Evolutionary conservation across 2,113 vertebrate genomes (phyloP), one percentile per base, ranked within the genome.

Genomic region (Larimichthys crocea): DNA sequence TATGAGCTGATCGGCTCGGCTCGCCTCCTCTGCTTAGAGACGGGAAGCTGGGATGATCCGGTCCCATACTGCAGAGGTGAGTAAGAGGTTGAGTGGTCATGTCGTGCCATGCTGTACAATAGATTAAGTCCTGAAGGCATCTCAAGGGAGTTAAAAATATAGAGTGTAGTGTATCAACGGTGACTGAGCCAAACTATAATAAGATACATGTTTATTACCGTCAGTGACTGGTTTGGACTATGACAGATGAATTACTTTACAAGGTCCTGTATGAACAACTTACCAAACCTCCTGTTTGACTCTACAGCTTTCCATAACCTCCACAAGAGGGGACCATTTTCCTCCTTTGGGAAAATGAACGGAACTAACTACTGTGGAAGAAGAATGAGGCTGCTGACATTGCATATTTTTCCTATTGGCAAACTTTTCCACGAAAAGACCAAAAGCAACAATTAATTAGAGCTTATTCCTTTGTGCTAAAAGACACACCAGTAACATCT

Each of bases 21-120:
- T 40, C 95, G 88, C 72, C 82, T 97, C 10, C 92, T 26, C 0
- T 99, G 98, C 89, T 85, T 94, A 80, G 96, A 97, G 50, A 95
- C 95, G 0, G 97, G 97, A 86, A 85, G 84, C 71, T 99, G 98
- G 97, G 94, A 91, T 56, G 68, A 93, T 61, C 31, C 31, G 5
- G 5, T 92, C 16, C 97, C 97, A 0, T 92, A 94, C 64, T 99
- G 97, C 93, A 93, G 95, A 98, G 97, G 98, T 99, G 89, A 89
- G 98, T 98, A 88, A 89, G 77, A n/a, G 16, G 0, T 46, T 11
- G 35, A 5, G 40, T 48, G 14, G 22, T 86, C n/a, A 59, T 29
- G 12, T 57, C 24, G 22, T 42, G n/a, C 7, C 53, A 65, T 46
- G 5, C 74, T 31, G 11, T 31, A 9, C 48, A 24, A 1, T 3